phyloP scores from a whole-genome alignment of 1,140 invertebrate genomes.

The Lepidurus couesii region DNA sequence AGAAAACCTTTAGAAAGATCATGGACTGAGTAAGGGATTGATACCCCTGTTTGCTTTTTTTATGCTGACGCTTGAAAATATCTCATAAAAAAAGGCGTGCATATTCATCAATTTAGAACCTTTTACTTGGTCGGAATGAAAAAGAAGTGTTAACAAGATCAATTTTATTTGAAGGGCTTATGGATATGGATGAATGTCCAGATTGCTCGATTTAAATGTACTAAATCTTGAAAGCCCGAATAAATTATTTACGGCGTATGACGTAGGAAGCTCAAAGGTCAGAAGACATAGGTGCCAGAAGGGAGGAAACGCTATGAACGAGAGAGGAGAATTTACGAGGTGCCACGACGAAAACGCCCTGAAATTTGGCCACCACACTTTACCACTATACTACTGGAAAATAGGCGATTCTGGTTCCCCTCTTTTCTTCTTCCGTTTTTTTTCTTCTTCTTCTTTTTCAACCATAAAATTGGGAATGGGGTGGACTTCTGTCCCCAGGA shows the following conservation, averaged over 20 bases:
- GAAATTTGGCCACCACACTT: conserved; percentile 14
- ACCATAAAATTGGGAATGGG: neutral
- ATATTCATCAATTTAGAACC: neutral
- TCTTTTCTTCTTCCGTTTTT: conserved; percentile 2
- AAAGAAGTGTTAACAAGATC: neutral
- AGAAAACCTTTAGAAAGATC: conserved; percentile 8
- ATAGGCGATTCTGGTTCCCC: conserved; percentile 14
- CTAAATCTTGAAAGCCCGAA: neutral
- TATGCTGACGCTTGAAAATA: neutral
- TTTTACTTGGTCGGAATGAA: neutral
- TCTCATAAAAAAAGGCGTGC: neutral
- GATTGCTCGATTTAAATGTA: neutral
- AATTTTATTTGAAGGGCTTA: neutral
- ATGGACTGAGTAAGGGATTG: neutral
- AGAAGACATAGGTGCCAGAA: conserved; percentile 17
- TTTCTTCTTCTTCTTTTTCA: conserved; percentile 7
- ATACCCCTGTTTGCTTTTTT: neutral
- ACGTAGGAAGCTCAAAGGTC: conserved; percentile 12
- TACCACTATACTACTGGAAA: neutral
- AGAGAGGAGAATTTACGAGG: neutral
- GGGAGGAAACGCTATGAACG: neutral
- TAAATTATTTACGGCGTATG: neutral
- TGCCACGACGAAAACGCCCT: conserved; percentile 9
- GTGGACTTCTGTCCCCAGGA: neutral
- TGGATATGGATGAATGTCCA: neutral